A percentile compares a stretch with the other conserved stretches of the same genome.
Evolutionary conservation across 2,113 vertebrate genomes (phyloP).

Genomic region (Melanerpes formicivorus): DNA sequence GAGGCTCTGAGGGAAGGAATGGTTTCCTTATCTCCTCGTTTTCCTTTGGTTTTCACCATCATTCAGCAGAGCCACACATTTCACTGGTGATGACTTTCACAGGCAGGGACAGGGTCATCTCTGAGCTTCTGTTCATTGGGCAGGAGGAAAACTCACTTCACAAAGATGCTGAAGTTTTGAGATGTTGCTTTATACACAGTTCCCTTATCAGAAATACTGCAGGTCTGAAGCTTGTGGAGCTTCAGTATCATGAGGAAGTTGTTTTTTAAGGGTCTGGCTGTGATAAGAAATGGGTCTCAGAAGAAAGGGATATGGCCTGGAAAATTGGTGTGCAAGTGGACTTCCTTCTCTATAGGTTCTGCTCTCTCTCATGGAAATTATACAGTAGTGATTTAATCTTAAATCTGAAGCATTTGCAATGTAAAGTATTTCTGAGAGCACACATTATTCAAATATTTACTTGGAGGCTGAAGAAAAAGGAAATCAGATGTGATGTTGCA

Average conservation of each 20-base stretch:
- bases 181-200: background rate
- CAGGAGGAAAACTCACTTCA: background rate
- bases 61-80: background rate
- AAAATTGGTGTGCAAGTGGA: background rate
- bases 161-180: background rate
- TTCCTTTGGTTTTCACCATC: background rate
- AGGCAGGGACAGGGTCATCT: background rate
- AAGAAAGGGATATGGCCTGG: background rate
- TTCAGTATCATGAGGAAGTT: background rate
- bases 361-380: background rate
- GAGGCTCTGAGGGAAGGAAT: background rate
- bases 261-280: background rate
- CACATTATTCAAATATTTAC: background rate
- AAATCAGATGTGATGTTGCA: background rate
- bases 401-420: background rate
- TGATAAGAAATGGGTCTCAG: background rate
- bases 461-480: background rate
- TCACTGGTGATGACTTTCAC: background rate
- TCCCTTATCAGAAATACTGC: background rate
- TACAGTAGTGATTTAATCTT: background rate
- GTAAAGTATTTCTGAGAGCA: background rate
- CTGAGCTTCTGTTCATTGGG: background rate
- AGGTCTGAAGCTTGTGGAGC: background rate
- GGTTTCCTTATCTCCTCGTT: background rate
- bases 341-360: background rate